Base-by-base conservation (phyloP, 2,113 vertebrate genomes). In the Platysternon megacephalum region DNA sequence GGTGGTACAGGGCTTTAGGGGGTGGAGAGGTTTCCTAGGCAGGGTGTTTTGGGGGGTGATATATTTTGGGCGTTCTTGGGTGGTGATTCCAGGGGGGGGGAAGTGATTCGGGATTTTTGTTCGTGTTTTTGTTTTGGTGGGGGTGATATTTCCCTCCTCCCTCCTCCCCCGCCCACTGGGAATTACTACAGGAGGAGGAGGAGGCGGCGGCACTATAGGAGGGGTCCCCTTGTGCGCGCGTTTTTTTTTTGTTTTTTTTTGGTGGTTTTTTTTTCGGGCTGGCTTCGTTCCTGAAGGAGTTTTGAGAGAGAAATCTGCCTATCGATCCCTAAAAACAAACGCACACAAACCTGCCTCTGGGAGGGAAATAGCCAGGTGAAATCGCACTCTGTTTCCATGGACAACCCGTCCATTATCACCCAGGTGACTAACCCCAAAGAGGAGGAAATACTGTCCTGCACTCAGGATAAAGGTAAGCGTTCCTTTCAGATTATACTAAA, bases 391-490 rank as follows among this genome's bases (percentile, higher is more conserved):
- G 99, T 99, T 99, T 99, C 99, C 99, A 99, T 99, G 99, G 99
- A 99, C 99, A 98, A 99, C 99, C 99, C 99, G 98, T 99, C 99
- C 99, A 99, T 99, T 98, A 99, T 99, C 99, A 99, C 99, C 98
- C 99, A 99, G 99, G 99, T 99, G 99, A 99, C 99, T 98, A 99
- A 99, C 99, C 99, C 99, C 98, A 99, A 99, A 99, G 99, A 99
- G 98, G 99, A 99, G 98, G 99, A 99, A 98, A 99, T 98, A 98
- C 98, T 99, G 97, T 98, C 98, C 97, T 97, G 98, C 92, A 98
- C 98, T 96, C 98, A 98, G 97, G 99, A 99, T 98, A 99, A 99
- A 99, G 99, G 99, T 99, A 98, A 99, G 98, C 82, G 42, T 32
- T 51, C 53, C 83, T 87, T 56, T 52, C 0, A 39, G 44, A 11